Conservation (phyloP, 1,140 invertebrate genomes). For the Trichomalopsis sarcophagae region DNA sequence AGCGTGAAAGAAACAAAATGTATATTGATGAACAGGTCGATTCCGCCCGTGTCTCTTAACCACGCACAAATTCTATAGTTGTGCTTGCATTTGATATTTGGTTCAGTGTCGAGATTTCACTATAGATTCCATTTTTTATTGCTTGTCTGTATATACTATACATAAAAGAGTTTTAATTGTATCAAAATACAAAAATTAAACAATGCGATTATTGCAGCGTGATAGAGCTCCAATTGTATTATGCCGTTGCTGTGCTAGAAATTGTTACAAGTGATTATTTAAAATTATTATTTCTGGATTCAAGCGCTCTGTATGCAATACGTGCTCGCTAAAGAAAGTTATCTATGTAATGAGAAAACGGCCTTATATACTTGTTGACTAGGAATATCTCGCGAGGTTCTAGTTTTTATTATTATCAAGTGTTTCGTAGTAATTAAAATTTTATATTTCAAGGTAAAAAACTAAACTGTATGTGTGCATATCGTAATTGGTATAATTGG, state of each 20-base stretch:
- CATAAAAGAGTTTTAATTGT: slow-evolving; percentile 24
- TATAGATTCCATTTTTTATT: slow-evolving; percentile 38
- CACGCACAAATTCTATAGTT: slow-evolving; percentile 28
- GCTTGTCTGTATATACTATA: slow-evolving; percentile 34
- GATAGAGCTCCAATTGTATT: slow-evolving; percentile 48
- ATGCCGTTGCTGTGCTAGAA: neutral
- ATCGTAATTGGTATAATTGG: slow-evolving; percentile 50
- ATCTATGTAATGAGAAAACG: neutral
- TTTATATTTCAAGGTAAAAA: slow-evolving; percentile 6
- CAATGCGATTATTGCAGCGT: slow-evolving; percentile 22
- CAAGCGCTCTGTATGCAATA: neutral
- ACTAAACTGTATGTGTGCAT: neutral
- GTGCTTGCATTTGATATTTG: slow-evolving; percentile 43
- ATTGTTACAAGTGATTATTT: neutral
- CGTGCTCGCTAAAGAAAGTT: too few species aligned
- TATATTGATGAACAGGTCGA: slow-evolving; percentile 10
- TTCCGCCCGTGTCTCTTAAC: neutral
- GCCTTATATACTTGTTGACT: neutral
- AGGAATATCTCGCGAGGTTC: neutral
- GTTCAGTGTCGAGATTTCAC: slow-evolving; percentile 20
- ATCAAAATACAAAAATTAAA: slow-evolving; percentile 21
- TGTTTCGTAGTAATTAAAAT: slow-evolving; percentile 9
- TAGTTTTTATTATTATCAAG: slow-evolving; percentile 5
- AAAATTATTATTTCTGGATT: neutral
- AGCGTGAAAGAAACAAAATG: slow-evolving; percentile 2